Evolutionary conservation across 2,888 invertebrate genomes (phyloP).

Genomic region (Stenotaenia linearis): DNA sequence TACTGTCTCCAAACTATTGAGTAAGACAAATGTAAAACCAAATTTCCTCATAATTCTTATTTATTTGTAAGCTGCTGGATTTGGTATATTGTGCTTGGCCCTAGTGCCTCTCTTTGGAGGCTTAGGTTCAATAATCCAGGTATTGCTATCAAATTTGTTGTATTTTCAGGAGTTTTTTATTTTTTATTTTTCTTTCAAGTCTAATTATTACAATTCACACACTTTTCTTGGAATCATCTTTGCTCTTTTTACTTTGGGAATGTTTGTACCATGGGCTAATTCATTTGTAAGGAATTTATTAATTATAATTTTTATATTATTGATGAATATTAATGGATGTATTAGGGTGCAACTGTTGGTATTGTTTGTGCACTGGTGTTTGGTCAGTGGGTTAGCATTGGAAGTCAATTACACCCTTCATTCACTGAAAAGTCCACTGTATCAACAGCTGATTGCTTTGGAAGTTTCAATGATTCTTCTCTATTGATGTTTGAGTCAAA

Average conservation of each 20-base stretch:
- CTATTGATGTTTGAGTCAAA: too few species aligned
- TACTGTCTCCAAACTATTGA: neutral
- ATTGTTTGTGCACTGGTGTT: neutral
- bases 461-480: too few species aligned
- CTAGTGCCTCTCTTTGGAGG: slow-evolving; percentile 54
- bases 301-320: neutral
- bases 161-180: too few species aligned
- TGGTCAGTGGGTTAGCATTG: neutral
- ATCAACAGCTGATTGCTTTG: too few species aligned
- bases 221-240: neutral
- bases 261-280: slow-evolving; percentile 82
- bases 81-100: slow-evolving; percentile 68
- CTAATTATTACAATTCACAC: neutral
- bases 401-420: neutral
- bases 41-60: neutral
- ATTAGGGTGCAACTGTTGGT: neutral
- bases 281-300: slow-evolving; percentile 55
- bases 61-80: slow-evolving; percentile 55
- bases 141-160: neutral
- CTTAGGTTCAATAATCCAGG: neutral
- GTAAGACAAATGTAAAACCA: neutral
- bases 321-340: neutral
- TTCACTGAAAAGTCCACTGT: neutral
- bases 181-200: neutral
- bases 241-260: slow-evolving; percentile 79